These are phyloP conservation scores for Pleuronectes platessa DNA, from an alignment of 2,113 vertebrate genomes.

Conservation along the genomic window DNA sequence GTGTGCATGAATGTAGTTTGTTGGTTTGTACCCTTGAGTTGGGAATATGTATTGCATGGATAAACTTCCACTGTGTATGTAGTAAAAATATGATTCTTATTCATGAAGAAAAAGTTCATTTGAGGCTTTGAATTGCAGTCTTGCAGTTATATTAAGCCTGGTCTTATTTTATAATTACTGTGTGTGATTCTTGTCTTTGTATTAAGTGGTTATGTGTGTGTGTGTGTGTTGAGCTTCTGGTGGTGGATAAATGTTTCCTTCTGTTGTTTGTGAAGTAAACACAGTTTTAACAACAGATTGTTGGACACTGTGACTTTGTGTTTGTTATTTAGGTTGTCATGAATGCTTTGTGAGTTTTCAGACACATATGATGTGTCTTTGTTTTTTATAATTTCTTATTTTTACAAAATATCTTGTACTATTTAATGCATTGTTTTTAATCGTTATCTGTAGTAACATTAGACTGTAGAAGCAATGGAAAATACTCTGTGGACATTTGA, in stretches of 20 bases:
- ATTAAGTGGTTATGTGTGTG: background rate
- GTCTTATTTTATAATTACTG: background rate
- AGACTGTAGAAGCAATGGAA: background rate
- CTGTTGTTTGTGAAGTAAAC: conserved; percentile 13
- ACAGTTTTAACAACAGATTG: conserved; percentile 5
- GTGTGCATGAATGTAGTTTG: background rate
- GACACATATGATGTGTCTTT: background rate
- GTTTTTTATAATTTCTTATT: background rate
- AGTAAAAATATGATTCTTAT: background rate
- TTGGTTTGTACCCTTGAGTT: conserved; percentile 6
- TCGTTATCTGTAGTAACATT: background rate
- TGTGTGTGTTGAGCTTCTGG: conserved; percentile 14
- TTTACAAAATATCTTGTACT: conserved; percentile 23
- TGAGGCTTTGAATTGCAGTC: background rate
- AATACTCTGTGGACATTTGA: background rate
- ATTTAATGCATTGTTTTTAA: conserved; percentile 27
- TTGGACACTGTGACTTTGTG: background rate
- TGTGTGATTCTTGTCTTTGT: conserved; percentile 10
- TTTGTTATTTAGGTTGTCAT: background rate
- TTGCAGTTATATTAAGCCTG: conserved; percentile 7
- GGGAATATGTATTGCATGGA: conserved; percentile 14
- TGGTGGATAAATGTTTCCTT: conserved; percentile 19
- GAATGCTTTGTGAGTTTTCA: background rate
- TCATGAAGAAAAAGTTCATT: background rate
- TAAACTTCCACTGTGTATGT: conserved; percentile 7